phyloP scores from a whole-genome alignment of 2,113 vertebrate genomes.

The Tiliqua scincoides region DNA sequence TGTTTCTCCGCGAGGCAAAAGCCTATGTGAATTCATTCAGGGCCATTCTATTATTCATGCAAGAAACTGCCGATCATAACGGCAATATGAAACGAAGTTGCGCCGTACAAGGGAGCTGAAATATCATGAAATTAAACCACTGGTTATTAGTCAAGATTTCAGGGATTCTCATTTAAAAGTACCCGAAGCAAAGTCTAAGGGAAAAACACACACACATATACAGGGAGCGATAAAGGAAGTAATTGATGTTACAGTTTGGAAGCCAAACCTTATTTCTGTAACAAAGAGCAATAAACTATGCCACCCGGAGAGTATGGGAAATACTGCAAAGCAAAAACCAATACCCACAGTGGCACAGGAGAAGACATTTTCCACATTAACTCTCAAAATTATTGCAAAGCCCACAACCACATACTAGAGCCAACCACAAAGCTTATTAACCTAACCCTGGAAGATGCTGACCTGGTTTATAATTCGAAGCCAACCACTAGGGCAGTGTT shows the following conservation, averaged over 20 bases:
- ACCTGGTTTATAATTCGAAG: too few species aligned
- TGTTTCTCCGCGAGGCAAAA: slow-evolving; percentile 76
- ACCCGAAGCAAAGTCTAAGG: slow-evolving; percentile 67
- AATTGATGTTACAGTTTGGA: slow-evolving; percentile 55
- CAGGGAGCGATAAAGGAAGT: slow-evolving; percentile 56
- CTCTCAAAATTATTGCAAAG: neutral
- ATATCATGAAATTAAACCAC: slow-evolving; percentile 72
- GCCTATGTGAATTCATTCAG: slow-evolving; percentile 69
- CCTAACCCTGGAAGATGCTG: too few species aligned
- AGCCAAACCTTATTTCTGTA: slow-evolving; percentile 38
- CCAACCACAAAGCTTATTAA: neutral
- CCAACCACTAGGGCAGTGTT: too few species aligned
- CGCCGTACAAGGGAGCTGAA: slow-evolving; percentile 47
- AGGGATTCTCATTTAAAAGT: slow-evolving; percentile 74
- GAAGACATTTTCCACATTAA: neutral
- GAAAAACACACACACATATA: slow-evolving; percentile 28
- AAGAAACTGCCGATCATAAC: slow-evolving; percentile 67
- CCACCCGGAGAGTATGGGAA: slow-evolving; percentile 50
- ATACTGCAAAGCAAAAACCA: slow-evolving; percentile 31
- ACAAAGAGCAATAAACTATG: slow-evolving; percentile 47
- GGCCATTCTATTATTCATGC: slow-evolving; percentile 71
- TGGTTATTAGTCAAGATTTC: slow-evolving; percentile 72
- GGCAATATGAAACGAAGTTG: slow-evolving; percentile 59
- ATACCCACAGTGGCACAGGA: neutral
- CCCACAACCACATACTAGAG: neutral